A percentile compares a stretch with the other conserved stretches of the same genome.
Evolutionary conservation across 1,140 invertebrate species (phyloP).

Genomic region (Whitmania pigra): DNA sequence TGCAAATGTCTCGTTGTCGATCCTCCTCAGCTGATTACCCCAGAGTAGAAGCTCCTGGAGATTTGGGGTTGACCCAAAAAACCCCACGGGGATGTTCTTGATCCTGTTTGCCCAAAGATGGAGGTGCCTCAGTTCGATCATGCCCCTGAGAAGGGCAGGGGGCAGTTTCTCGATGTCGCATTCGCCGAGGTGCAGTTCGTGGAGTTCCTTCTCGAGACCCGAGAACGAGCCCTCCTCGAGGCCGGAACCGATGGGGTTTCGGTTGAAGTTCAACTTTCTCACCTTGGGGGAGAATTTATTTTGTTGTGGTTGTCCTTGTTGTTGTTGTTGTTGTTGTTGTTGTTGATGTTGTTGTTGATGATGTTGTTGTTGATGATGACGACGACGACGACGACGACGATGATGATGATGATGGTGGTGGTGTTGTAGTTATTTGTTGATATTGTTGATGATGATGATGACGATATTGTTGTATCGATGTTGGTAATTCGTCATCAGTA

Average conservation of each 20-base stretch:
- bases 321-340: conserved; percentile 12
- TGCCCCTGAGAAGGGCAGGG: neutral
- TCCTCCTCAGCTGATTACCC: conserved; percentile 19
- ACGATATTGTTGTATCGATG: no score
- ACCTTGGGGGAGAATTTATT: neutral
- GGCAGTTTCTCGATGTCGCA: conserved; percentile 19
- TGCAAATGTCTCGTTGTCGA: conserved; percentile 16
- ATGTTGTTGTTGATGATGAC: neutral
- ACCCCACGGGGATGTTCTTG: conserved; percentile 1
- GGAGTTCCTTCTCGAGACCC: neutral
- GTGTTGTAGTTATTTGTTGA: neutral
- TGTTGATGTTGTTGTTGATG: conserved; percentile 4
- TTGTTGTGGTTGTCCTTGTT: neutral
- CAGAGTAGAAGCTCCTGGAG: conserved; percentile 22
- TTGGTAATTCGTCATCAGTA: no score
- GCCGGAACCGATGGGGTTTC: conserved; percentile 19
- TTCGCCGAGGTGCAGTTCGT: conserved; percentile 20
- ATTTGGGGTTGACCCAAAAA: conserved; percentile 15
- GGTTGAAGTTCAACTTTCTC: conserved; percentile 21
- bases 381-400: neutral
- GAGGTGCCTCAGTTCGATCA: conserved; percentile 15
- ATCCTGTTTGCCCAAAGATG: conserved; percentile 22
- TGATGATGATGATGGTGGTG: neutral
- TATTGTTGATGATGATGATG: neutral
- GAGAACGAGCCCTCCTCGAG: conserved; percentile 13